These are phyloP conservation scores for Myotis davidii DNA, from an alignment of 2,113 vertebrate genomes.

Conservation along the genomic window DNA sequence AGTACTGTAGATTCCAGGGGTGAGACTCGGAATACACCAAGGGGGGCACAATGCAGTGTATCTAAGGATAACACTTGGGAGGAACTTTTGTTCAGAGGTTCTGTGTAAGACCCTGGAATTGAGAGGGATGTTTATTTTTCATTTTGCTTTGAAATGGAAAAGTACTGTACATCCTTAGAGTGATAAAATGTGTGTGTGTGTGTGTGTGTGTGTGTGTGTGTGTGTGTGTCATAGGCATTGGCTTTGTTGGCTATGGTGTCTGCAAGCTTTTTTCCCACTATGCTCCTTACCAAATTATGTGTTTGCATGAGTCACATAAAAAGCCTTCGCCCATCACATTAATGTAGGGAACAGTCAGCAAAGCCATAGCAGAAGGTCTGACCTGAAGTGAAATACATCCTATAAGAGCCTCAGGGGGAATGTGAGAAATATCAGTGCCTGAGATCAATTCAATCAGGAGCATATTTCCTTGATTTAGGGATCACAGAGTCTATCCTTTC, in stretches of 20 bases:
- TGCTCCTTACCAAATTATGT: not conserved
- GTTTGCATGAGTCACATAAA: slow-evolving; percentile 41
- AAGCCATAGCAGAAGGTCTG: not conserved
- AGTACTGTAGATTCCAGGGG: not conserved
- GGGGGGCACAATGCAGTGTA: not conserved
- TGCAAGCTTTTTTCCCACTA: not conserved
- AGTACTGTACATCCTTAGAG: slow-evolving; percentile 45
- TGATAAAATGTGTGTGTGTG: not conserved
- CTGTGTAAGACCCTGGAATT: slow-evolving; percentile 46
- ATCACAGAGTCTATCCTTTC: not conserved
- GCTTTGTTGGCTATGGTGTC: not conserved
- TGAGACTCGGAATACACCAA: not conserved
- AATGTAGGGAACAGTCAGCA: not conserved
- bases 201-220: slow-evolving; percentile 46
- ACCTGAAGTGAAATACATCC: not conserved
- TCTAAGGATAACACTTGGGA: not conserved
- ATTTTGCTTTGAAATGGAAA: not conserved
- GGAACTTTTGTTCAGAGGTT: not conserved
- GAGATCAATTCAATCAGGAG: not conserved
- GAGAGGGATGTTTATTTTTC: slow-evolving; percentile 27
- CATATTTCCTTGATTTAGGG: not conserved
- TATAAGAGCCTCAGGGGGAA: not conserved
- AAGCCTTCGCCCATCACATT: slow-evolving; percentile 32
- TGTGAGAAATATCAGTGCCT: not conserved
- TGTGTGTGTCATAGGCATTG: slow-evolving; percentile 26